Conservation (phyloP, 2,888 invertebrate species). For the Lacanobia wlatinum region DNA sequence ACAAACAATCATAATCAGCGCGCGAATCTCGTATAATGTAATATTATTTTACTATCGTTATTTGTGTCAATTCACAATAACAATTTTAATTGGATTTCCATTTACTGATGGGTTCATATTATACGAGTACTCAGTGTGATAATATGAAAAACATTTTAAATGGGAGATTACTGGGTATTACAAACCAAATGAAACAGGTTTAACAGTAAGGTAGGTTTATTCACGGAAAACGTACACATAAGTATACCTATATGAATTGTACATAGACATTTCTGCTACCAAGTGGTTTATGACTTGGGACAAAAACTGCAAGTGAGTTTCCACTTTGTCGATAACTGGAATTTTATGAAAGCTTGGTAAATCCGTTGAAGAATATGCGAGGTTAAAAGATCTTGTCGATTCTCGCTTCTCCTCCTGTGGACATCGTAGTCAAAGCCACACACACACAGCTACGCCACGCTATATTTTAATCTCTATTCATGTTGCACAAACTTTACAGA, state of each 20-base stretch:
- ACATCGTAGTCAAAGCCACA: slow-evolving; percentile 13
- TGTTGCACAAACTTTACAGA: slow-evolving; percentile 50
- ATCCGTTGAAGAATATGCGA: background rate
- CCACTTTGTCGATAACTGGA: background rate
- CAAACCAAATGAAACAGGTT: background rate
- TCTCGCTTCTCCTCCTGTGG: background rate
- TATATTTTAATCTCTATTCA: slow-evolving; percentile 48
- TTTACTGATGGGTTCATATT: background rate
- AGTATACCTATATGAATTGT: too few species aligned
- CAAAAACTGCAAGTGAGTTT: background rate
- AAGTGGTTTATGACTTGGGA: background rate
- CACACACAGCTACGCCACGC: slow-evolving; percentile 6
- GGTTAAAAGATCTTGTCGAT: background rate
- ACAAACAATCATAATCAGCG: background rate
- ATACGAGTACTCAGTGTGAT: background rate
- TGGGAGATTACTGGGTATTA: background rate
- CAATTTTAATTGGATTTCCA: slow-evolving; percentile 23
- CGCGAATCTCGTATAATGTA: background rate
- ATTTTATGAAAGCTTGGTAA: background rate
- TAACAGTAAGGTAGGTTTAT: background rate
- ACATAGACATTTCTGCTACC: background rate
- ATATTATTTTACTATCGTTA: background rate
- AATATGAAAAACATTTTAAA: background rate
- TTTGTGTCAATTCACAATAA: slow-evolving; percentile 17
- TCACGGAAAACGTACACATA: too few species aligned